phyloP scores from a whole-genome alignment of 2,888 invertebrate species.

The Pseudoips prasinana region DNA sequence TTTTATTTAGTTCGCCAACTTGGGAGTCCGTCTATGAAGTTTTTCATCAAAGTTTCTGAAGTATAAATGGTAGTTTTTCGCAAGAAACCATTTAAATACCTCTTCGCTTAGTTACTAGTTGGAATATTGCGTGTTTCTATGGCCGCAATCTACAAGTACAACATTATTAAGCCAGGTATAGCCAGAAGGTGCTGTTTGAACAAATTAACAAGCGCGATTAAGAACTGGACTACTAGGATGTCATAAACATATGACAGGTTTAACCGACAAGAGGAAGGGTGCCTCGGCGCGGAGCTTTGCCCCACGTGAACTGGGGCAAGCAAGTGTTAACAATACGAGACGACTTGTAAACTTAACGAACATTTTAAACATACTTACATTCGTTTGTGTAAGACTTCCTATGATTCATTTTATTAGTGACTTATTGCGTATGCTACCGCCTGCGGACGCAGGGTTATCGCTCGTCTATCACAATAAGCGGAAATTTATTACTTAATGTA shows the following conservation, averaged over 20 bases:
- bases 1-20: no score
- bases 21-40: no score
- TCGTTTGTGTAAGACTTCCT: constrained; percentile 39
- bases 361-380: constrained; percentile 16
- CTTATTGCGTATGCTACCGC: constrained; percentile 49
- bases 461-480: constrained; percentile 53
- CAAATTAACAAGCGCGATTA: constrained; percentile 15
- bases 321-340: constrained; percentile 21
- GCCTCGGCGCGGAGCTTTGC: constrained; percentile 19
- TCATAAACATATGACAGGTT: constrained; percentile 29
- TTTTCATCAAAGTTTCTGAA: no score
- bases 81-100: constrained; percentile 1
- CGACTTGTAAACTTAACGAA: constrained; percentile 8
- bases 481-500: constrained; percentile 46
- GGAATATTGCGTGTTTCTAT: constrained; percentile 4
- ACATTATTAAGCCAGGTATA: constrained; percentile 17
- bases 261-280: constrained; percentile 25
- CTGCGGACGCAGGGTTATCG: constrained; percentile 67
- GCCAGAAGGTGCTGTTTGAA: constrained; percentile 10
- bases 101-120: constrained; percentile 1
- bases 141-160: constrained; percentile 7
- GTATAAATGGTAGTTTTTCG: not conserved
- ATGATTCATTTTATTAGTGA: constrained; percentile 56
- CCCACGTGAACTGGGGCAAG: constrained; percentile 23
- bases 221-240: constrained; percentile 19